These are phyloP conservation scores for Polyploca ridens DNA, from an alignment of 2,888 invertebrate genomes.

Conservation along the genomic window DNA sequence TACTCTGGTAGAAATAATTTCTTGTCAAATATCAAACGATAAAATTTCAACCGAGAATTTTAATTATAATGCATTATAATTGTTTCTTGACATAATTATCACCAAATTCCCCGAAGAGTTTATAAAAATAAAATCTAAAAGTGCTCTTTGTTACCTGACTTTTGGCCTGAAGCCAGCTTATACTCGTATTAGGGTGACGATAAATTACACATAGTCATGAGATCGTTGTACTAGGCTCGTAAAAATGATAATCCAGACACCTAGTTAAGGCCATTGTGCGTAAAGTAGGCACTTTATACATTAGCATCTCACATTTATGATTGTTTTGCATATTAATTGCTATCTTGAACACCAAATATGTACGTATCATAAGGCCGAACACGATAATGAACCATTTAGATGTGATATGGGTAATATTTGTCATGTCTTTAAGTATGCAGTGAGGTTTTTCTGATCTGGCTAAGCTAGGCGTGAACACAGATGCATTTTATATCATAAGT, in stretches of 20 bases:
- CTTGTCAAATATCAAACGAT: background rate
- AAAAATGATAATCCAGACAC: conserved; percentile 25
- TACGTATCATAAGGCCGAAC: conserved; percentile 1
- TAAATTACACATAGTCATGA: conserved; percentile 22
- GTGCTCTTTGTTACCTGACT: conserved; percentile 16
- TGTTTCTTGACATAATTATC: background rate
- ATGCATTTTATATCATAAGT: background rate
- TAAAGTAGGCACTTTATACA: background rate
- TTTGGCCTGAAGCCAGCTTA: conserved; percentile 23
- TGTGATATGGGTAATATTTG: conserved; percentile 6
- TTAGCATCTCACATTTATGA: background rate
- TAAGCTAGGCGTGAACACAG: background rate
- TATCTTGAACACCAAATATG: background rate
- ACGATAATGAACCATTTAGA: background rate
- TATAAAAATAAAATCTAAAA: conserved; percentile 2
- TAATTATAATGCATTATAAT: background rate
- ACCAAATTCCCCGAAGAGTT: background rate
- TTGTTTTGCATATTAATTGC: conserved; percentile 8
- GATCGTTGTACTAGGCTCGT: conserved; percentile 24
- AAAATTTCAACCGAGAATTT: background rate
- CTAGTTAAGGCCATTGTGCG: background rate
- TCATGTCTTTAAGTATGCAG: background rate
- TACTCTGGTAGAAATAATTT: background rate
- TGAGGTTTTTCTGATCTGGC: background rate
- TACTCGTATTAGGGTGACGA: conserved; percentile 21